Percentiles rank a stretch among this genome's conserved stretches.
These are phyloP conservation scores for Scylla paramamosain DNA, from an alignment of 1,140 invertebrate species.

Conservation along the genomic window DNA sequence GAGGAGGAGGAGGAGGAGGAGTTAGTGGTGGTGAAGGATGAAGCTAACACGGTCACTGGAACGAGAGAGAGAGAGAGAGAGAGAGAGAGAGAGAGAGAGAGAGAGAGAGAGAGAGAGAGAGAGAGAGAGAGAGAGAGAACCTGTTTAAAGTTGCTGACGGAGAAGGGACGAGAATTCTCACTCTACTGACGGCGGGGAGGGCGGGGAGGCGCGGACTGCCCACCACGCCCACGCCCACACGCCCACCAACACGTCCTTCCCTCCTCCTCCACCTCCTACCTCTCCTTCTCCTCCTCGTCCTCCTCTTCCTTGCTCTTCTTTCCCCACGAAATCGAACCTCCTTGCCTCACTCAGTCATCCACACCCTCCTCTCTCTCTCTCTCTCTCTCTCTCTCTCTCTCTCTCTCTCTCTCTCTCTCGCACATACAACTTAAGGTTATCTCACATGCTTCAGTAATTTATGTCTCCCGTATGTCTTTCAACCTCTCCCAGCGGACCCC, in stretches of 20 bases:
- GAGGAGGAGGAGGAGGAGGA: background rate
- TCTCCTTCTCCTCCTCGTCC: too few relatives aligned
- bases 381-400: background rate
- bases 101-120: background rate
- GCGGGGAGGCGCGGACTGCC: too few relatives aligned
- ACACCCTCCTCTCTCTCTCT: background rate
- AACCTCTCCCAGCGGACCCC: too few relatives aligned
- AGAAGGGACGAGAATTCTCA: too few relatives aligned
- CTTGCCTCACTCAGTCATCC: background rate
- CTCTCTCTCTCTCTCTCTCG: background rate
- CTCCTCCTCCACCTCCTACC: background rate
- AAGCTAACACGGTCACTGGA: background rate
- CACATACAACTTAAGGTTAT: background rate
- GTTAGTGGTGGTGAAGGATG: background rate
- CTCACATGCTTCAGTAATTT: too few relatives aligned
- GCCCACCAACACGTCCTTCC: too few relatives aligned
- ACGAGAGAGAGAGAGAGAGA: constrained; percentile 54
- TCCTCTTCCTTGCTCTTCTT: background rate
- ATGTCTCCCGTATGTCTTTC: too few relatives aligned
- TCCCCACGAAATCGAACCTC: background rate
- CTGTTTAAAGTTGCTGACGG: too few relatives aligned
- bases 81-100: constrained; percentile 24
- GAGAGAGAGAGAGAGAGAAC: constrained; percentile 51
- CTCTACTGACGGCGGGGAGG: too few relatives aligned
- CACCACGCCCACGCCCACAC: background rate